A percentile compares a stretch with the other conserved stretches of the same genome.
Conservation (phyloP, 2,888 invertebrate species). For the Stenodema calcarata region DNA sequence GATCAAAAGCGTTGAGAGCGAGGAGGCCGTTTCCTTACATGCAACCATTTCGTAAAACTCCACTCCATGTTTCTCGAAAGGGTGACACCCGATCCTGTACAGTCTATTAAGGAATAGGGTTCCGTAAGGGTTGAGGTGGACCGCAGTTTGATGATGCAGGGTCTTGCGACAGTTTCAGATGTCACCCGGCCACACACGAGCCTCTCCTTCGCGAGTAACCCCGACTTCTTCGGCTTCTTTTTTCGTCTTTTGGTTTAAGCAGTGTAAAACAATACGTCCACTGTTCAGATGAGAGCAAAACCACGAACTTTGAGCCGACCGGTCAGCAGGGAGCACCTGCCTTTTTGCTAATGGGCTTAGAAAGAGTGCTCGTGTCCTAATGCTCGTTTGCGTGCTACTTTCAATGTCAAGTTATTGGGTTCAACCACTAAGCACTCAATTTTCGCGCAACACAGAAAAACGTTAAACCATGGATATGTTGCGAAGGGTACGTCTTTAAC, state of each 20-base stretch:
- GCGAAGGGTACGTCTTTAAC: too few relatives aligned
- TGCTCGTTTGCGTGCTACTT: not conserved
- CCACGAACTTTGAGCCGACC: not conserved
- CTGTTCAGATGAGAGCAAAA: not conserved
- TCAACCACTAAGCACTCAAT: too few relatives aligned
- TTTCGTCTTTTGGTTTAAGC: not conserved
- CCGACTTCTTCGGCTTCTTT: constrained; percentile 13
- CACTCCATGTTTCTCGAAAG: not conserved
- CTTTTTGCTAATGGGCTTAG: not conserved
- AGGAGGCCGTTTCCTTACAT: not conserved
- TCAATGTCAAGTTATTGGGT: not conserved
- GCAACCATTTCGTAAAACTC: not conserved
- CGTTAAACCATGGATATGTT: too few relatives aligned
- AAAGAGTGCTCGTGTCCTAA: not conserved
- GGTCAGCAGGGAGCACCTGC: not conserved
- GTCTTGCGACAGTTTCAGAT: not conserved
- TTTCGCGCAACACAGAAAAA: too few relatives aligned
- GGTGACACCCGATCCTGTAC: constrained; percentile 1
- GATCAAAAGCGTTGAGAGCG: not conserved
- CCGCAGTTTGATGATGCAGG: constrained; percentile 5
- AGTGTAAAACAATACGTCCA: not conserved
- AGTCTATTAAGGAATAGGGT: not conserved
- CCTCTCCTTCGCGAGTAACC: not conserved
- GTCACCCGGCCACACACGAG: constrained; percentile 1
- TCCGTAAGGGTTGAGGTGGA: not conserved